A percentile compares a stretch with the other conserved stretches of the same genome.
Conservation (phyloP, 2,888 invertebrate species). For the Tryphoninae sp. region DNA sequence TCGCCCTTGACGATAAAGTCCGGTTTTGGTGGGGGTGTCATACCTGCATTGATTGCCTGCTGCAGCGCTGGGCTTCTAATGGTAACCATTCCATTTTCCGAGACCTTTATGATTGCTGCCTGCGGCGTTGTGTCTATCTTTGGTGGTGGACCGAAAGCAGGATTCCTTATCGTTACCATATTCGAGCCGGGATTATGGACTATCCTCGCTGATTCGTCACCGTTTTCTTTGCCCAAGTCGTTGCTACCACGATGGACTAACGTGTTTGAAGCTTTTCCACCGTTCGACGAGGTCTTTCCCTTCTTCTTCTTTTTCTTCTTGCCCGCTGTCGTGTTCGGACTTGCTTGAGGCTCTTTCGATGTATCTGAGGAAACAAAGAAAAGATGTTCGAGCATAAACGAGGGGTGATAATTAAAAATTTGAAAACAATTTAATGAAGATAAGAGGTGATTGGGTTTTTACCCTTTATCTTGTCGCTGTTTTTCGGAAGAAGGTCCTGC, state of each 20-base stretch:
- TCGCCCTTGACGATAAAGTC: slow-evolving; percentile 80
- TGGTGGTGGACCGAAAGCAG: slow-evolving; percentile 87
- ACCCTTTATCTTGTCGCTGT: slow-evolving; percentile 73
- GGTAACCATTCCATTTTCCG: slow-evolving; percentile 91
- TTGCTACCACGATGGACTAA: slow-evolving; percentile 57
- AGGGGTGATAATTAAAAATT: neutral
- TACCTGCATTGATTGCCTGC: slow-evolving; percentile 79
- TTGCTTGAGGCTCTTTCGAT: slow-evolving; percentile 67
- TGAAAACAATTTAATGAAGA: neutral
- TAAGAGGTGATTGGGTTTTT: neutral
- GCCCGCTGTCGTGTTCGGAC: slow-evolving; percentile 80
- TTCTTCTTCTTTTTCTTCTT: slow-evolving; percentile 83
- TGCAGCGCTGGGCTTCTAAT: slow-evolving; percentile 89
- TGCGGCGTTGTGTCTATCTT: slow-evolving; percentile 82
- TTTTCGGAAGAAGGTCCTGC: slow-evolving; percentile 79
- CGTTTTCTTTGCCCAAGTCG: slow-evolving; percentile 67
- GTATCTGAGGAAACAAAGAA: slow-evolving; percentile 63
- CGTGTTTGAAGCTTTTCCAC: slow-evolving; percentile 52
- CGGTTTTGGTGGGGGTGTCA: slow-evolving; percentile 78
- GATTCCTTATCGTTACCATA: slow-evolving; percentile 90
- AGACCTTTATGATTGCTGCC: slow-evolving; percentile 86
- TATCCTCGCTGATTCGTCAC: slow-evolving; percentile 80
- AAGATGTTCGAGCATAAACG: neutral
- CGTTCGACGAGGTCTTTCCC: slow-evolving; percentile 50
- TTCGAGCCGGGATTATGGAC: slow-evolving; percentile 82